A percentile compares a stretch with the other conserved stretches of the same genome.
Evolutionary conservation across 2,888 invertebrate genomes (phyloP).

Genomic region (Hoplodrina blanda): DNA sequence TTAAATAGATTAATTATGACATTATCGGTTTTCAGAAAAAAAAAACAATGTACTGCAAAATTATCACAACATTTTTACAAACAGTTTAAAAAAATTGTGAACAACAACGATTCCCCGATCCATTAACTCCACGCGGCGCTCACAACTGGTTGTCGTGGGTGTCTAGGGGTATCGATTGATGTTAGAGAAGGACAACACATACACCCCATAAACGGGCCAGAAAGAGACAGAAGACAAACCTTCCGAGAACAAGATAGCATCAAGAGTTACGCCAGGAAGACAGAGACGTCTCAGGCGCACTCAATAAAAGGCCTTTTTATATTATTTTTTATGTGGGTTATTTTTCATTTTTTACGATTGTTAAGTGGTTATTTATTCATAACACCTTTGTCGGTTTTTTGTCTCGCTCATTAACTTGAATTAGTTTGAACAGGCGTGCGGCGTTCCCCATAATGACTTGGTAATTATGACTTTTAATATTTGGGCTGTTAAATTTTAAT

Average conservation of each 20-base stretch:
- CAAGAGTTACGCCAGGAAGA: slow-evolving; percentile 81
- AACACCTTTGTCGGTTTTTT: slow-evolving; percentile 88
- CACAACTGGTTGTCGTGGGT: slow-evolving; percentile 81
- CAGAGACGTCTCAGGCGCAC: slow-evolving; percentile 83
- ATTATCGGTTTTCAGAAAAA: too few relatives aligned
- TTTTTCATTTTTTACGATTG: slow-evolving; percentile 72
- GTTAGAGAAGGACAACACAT: slow-evolving; percentile 72
- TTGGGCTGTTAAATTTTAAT: slow-evolving; percentile 55
- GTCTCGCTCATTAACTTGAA: slow-evolving; percentile 82
- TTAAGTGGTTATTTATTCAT: slow-evolving; percentile 87
- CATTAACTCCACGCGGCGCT: slow-evolving; percentile 65
- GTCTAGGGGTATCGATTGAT: slow-evolving; percentile 86
- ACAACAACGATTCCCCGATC: slow-evolving; percentile 67
- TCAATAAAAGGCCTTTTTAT: slow-evolving; percentile 79
- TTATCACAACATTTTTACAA: too few relatives aligned
- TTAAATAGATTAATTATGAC: too few relatives aligned
- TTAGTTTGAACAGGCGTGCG: slow-evolving; percentile 77
- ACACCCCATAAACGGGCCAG: slow-evolving; percentile 31
- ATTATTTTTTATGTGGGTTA: slow-evolving; percentile 25
- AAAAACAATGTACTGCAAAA: too few relatives aligned
- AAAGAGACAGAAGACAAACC: slow-evolving; percentile 72
- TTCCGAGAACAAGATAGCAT: slow-evolving; percentile 89
- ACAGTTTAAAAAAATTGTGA: slow-evolving; percentile 17
- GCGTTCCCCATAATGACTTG: slow-evolving; percentile 61
- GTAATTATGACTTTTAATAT: slow-evolving; percentile 64